Conservation (phyloP, 2,888 invertebrate species). For the Dryobota labecula region DNA sequence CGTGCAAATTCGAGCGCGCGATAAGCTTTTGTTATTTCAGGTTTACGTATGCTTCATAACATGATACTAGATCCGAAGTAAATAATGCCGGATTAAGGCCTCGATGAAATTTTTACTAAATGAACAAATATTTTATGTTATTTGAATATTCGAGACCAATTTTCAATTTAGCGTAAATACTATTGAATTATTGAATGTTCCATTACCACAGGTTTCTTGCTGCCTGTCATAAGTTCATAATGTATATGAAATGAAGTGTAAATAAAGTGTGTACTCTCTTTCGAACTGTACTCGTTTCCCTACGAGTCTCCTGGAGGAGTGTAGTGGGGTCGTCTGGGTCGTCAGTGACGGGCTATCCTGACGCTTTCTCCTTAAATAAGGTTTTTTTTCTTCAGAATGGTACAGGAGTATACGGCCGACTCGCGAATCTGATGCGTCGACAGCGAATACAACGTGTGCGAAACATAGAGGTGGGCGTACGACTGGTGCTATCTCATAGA, state of each 20-base stretch:
- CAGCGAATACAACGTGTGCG: slow-evolving; percentile 92
- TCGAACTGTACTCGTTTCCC: no score
- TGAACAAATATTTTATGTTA: neutral
- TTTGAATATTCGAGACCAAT: slow-evolving; percentile 1
- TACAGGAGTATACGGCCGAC: slow-evolving; percentile 93
- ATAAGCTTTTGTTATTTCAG: slow-evolving; percentile 45
- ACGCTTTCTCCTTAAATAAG: no score
- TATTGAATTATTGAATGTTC: neutral
- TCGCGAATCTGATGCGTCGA: slow-evolving; percentile 92
- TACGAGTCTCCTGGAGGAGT: no score
- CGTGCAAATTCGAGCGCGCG: slow-evolving; percentile 23
- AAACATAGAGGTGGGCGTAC: slow-evolving; percentile 93
- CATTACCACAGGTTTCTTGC: neutral
- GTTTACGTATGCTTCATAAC: slow-evolving; percentile 26
- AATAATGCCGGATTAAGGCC: slow-evolving; percentile 21
- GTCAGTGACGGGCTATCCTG: no score
- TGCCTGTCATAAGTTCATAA: no score
- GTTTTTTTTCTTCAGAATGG: slow-evolving; percentile 90
- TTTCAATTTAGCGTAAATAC: neutral
- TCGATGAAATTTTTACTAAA: slow-evolving; percentile 12
- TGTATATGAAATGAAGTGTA: no score
- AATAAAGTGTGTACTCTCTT: no score
- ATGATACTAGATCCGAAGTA: slow-evolving; percentile 4
- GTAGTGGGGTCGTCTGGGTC: no score
- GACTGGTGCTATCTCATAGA: slow-evolving; percentile 91